Evolutionary conservation across 2,113 vertebrate genomes (phyloP), one percentile per base, ranked within the genome.

Genomic region (Egretta garzetta): DNA sequence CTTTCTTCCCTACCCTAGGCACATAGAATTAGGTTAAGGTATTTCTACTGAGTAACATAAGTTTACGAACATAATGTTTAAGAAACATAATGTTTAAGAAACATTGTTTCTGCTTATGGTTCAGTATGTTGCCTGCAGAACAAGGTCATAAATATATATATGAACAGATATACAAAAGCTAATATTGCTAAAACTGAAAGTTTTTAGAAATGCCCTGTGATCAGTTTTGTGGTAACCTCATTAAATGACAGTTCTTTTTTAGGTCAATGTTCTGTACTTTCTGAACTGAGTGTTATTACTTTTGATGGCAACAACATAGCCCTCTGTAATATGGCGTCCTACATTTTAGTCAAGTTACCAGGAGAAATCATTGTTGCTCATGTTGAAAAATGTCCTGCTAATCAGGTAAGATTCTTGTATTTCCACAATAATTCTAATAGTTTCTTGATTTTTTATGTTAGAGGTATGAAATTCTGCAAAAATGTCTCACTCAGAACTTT

Each of bases 251-350:
- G 39, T 81, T 93, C 20, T 96, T 91, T 97, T 80, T 64, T 94
- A 99, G 99, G 99, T 97, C 99, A 99, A 33, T 99, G 99, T 96
- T 99, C 99, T 47, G 97, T 99, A 83, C 98, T 99, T 95, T 99
- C 99, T 80, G 99, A 99, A 96, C 97, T 99, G 83, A 99, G 99
- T 30, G 98, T 99, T 64, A 99, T 99, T 89, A 99, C 99, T 0
- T 99, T 99, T 76, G 99, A 99, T 95, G 99, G 99, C 86, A 99
- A 99, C 96, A 99, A 99, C 35, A 98, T 99, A 74, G 99, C 99
- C 33, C 96, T 99, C 55, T 99, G 99, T 86, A 99, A 99, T 80
- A 98, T 98, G 71, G 99, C 99, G 93, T 99, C 99, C 81, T 99
- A 99, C 79, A 98, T 99, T 95, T 97, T 99, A 98, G 99, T 99